Conservation (phyloP, 2,113 vertebrate genomes). For the Cariama cristata region DNA sequence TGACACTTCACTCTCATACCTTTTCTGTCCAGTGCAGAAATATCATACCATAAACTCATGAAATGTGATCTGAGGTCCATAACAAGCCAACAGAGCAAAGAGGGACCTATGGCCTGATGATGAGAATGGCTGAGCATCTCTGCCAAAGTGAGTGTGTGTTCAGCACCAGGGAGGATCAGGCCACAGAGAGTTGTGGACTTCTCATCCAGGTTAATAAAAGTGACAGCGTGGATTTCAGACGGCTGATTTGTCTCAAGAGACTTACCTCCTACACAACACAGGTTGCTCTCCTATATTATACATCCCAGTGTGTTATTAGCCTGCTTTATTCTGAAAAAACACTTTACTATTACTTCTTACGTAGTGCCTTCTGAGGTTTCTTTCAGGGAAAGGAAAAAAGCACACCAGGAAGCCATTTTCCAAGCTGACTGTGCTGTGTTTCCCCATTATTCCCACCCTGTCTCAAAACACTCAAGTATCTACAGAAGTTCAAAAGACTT, state of each 20-base stretch:
- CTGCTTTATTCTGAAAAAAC: background rate
- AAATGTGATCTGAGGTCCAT: background rate
- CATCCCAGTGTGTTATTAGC: background rate
- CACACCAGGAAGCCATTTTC: background rate
- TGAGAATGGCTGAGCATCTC: background rate
- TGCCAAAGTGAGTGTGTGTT: background rate
- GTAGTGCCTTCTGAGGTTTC: background rate
- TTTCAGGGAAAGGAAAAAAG: background rate
- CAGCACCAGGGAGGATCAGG: background rate
- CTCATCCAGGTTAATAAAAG: background rate
- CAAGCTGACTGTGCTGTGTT: background rate
- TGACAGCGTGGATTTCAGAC: background rate
- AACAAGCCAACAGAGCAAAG: background rate
- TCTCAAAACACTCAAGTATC: background rate
- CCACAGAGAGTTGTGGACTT: background rate
- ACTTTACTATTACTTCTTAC: background rate
- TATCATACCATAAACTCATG: background rate
- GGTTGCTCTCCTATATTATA: background rate
- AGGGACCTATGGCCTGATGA: background rate
- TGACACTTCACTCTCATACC: background rate
- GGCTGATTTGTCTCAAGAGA: background rate
- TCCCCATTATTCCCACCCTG: background rate
- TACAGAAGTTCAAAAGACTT: background rate
- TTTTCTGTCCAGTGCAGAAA: background rate
- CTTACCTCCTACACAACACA: background rate